These are phyloP conservation scores for Pogonophryne albipinna DNA, from an alignment of 2,797 vertebrate species.

Conservation along the genomic window DNA sequence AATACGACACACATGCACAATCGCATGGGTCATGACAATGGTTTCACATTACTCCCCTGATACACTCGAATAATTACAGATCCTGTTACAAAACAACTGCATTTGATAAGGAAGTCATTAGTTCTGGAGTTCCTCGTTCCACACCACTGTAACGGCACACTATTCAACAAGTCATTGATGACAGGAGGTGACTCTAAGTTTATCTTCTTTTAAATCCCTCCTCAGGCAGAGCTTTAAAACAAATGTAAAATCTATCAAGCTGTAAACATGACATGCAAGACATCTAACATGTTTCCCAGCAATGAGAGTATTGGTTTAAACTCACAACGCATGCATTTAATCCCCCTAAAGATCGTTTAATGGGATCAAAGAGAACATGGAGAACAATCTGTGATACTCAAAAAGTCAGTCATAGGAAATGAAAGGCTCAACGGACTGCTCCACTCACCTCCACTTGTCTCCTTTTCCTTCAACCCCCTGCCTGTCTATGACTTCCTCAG, in stretches of 20 bases:
- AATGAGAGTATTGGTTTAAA: not conserved
- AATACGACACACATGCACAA: not conserved
- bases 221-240: not conserved
- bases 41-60: not conserved
- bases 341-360: not conserved
- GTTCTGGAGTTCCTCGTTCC: too few relatives aligned
- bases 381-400: too few relatives aligned
- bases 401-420: not conserved
- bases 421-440: too few relatives aligned
- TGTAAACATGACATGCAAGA: not conserved
- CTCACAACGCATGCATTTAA: not conserved
- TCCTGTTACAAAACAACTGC: too few relatives aligned
- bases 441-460: constrained; percentile 56
- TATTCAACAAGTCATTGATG: not conserved
- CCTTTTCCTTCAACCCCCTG: constrained; percentile 24
- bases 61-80: too few relatives aligned
- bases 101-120: too few relatives aligned
- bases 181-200: too few relatives aligned
- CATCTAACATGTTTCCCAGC: not conserved
- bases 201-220: not conserved
- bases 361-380: too few relatives aligned
- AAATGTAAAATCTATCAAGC: not conserved
- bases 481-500: constrained; percentile 36
- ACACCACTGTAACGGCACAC: too few relatives aligned
- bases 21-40: not conserved